Evolutionary conservation across 2,888 invertebrate genomes (phyloP), one percentile per base, ranked within the genome.

Genomic region (Crematogaster levior): DNA sequence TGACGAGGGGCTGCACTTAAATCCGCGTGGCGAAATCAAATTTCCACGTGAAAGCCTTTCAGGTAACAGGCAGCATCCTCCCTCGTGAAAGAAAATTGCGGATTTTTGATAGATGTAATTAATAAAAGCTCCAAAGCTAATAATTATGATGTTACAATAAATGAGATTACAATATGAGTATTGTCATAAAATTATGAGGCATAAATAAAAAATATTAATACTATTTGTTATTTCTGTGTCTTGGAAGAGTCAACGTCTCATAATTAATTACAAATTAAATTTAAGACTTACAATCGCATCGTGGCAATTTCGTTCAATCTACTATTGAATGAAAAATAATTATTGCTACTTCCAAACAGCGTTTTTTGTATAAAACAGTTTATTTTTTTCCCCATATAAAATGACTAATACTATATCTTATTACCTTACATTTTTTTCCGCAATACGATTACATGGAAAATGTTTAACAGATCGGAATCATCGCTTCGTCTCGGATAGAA

Each of bases 321-420:
- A 34, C 15, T 56, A 34, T 34, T 15, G 27, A 74, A 66, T 24
- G 1, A 21, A 43, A 21, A 73, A 72, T 70, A 24, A 37, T 56
- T 18, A 72, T 12, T n/a, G 43, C 34, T 51, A 34, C 27, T 15
- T 30, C 18, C 27, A 43, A 56, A 30, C 18, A 43, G 21, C 15
- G 3, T 37, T 82, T 86, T 89, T 84, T 89, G 80, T 88, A 88
- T 27, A 89, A 89, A 89, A 89, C 89, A 74, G 83, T 90, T 90
- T 89, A 89, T 89, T 61, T 89, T 86, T 68, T 82, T 79, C 70
- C 83, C 87, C 90, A 90, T 89, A 89, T 90, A 89, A 89, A 89
- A 90, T 90, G 89, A 88, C 87, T 89, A 85, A 89, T 84, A 85
- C 89, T 88, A 87, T 77, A 85, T 77, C 84, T 88, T 86, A 68